Conservation (phyloP, 2,888 invertebrate genomes). For the Eucriotettix oculatus region DNA sequence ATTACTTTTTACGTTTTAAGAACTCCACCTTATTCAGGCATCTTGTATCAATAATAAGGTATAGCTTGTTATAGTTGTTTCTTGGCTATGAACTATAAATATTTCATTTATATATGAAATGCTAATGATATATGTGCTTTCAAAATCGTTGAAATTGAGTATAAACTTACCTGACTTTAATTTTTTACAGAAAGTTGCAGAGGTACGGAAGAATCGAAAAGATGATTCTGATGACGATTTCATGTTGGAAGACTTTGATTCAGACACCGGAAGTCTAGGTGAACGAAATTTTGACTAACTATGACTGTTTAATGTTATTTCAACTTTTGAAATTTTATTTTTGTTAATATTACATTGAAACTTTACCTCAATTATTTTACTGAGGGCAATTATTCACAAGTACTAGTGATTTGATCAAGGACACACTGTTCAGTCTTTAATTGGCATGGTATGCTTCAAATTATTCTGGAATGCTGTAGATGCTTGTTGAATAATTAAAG, state of each 20-base stretch:
- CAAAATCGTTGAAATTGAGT: too few relatives aligned
- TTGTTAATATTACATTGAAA: neutral
- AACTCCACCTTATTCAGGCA: too few relatives aligned
- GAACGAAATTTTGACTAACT: neutral
- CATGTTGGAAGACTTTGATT: constrained; percentile 15
- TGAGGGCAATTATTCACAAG: neutral
- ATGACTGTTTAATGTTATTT: neutral
- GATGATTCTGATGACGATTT: constrained; percentile 16
- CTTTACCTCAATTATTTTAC: neutral
- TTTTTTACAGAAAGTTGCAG: constrained; percentile 15
- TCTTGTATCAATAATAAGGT: too few relatives aligned
- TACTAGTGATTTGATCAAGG: neutral
- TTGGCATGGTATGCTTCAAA: too few relatives aligned
- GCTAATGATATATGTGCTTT: too few relatives aligned
- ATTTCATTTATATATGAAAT: too few relatives aligned
- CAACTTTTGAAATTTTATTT: neutral
- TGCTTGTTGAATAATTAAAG: too few relatives aligned
- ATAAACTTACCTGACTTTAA: too few relatives aligned
- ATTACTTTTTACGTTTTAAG: too few relatives aligned
- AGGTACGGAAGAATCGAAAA: constrained; percentile 9
- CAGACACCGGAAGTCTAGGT: constrained; percentile 13
- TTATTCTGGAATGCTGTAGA: too few relatives aligned
- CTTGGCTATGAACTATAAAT: too few relatives aligned
- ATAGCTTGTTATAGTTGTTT: too few relatives aligned
- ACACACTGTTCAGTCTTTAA: neutral